A percentile compares a stretch with the other conserved stretches of the same genome.
Conservation (phyloP, 92 coral and sea anemone genomes). For the Umimayanthus chanpuru region DNA sequence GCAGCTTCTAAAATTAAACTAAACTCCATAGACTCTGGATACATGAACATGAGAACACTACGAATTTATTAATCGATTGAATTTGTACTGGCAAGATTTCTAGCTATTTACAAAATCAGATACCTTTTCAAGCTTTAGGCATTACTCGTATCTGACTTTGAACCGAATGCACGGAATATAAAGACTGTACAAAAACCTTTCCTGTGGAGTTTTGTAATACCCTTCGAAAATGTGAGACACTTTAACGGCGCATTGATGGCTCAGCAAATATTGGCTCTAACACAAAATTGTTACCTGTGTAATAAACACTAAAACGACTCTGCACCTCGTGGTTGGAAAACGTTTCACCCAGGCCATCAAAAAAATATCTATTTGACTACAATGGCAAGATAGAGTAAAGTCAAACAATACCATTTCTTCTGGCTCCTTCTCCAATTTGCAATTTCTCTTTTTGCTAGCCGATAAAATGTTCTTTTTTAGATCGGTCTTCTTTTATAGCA, state of each 20-base stretch:
- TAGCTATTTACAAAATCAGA: slow-evolving; percentile 2
- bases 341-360: not conserved
- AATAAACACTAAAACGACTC: not conserved
- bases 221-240: not conserved
- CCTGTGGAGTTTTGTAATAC: not conserved
- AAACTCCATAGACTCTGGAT: not conserved
- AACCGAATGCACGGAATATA: not conserved
- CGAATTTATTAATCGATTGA: not conserved
- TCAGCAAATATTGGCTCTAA: not conserved
- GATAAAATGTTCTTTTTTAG: not conserved
- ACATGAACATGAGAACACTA: not conserved
- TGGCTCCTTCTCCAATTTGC: not conserved
- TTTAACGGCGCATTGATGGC: not conserved
- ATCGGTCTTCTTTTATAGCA: not conserved
- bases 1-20: not conserved
- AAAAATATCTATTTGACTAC: not conserved
- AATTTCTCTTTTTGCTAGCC: not conserved
- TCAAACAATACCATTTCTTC: not conserved
- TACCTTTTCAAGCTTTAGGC: not conserved
- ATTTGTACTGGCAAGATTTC: not conserved
- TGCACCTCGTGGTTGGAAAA: not conserved
- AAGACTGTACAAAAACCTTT: not conserved
- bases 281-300: slow-evolving; percentile 1
- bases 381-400: slow-evolving; percentile 21
- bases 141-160: not conserved